Base-by-base conservation (phyloP, 2,797 vertebrate species). In the Catamblyrhynchus diadema region DNA sequence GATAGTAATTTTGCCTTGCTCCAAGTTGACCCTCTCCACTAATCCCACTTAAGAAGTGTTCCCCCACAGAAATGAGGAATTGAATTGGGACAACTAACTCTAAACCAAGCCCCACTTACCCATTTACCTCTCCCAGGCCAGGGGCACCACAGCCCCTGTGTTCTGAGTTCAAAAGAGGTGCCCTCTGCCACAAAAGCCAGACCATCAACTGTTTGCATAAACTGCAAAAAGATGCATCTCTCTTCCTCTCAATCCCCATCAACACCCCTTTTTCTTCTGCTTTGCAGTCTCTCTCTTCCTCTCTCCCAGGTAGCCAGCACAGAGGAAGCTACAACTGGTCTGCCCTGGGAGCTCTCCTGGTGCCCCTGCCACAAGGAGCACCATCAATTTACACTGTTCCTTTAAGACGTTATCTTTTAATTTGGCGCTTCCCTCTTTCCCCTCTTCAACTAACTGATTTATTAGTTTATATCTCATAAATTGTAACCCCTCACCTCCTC, bases 401-500 rank as follows among this genome's bases (percentile, higher is more conserved):
- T 92, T 95, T 88, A 95, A 91, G 87, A 79, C 2, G 51, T 74
- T 88, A 88, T 91, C 90, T 94, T 95, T 95, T 90, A 90, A 96
- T 96, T 95, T 93, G 87, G 92, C 74, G 81, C 69, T 73, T 84
- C 72, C 50, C 67, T 87, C 86, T 90, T 83, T 81, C 48, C 45
- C 81, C 90, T 97, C 90, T 90, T 94, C 93, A 95, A 59, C 90
- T 90, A 92, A 86, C 91, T 93, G 96, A 95, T 97, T 95, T 94
- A 90, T 91, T 91, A 95, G 93, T 96, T 97, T 95, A 95, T 88
- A 94, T 94, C 94, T 89, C 92, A 88, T 92, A 96, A 97, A 92
- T 93, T 80, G 70, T 84, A 90, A 88, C 93, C 81, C 78, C 83
- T 95, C 24, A 53, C 89, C 86, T 93, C 82, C 75, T 57, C 69